Evolutionary conservation across 2,797 vertebrate species (phyloP), one percentile per base, ranked within the genome.

Genomic region (Alcedo atthis): DNA sequence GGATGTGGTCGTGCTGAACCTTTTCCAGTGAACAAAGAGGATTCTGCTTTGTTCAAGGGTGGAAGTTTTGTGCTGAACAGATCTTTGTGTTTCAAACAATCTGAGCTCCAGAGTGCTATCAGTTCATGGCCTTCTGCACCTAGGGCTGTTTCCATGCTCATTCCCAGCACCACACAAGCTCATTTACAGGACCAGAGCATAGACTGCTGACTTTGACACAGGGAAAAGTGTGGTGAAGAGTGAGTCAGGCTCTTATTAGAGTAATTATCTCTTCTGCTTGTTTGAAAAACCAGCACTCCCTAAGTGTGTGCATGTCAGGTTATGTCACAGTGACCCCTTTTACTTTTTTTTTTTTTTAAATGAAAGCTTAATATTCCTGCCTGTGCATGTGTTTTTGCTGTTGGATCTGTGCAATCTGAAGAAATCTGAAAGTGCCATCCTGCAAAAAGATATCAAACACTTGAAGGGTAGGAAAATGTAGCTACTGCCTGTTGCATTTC

Each of bases 201-300:
- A 35, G 51, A 61, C 54, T 71, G 21, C 51, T 69, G 92, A 63
- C 61, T 78, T 55, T 66, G 33, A 58, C 6, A 8, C 37, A 26
- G 69, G 33, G 40, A n/a, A 37, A 89, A 91, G 37, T 61, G 61
- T 51, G 22, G 67, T 49, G 57, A 80, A 30, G 54, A 85, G 58
- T 85, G 88, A 90, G 71, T 90, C 79, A 93, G 87, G 79, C 54
- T 55, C 68, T 91, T 61, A 30, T 94, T 94, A 71, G 20, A 63
- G 16, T 63, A 84, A 67, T 79, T 79, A 69, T 51, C 87, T 81
- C n/a, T 64, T 80, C n/a, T 82, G 16, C 33, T 85, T 17, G 1
- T 85, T 85, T 83, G 85, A 87, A 89, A 89, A 53, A 73, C 46
- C 51, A 63, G 68, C 55, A 8, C 20, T 70, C 32, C 57, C 32